Conservation (phyloP, 2,888 invertebrate species). For the Epistrophe grossulariae region DNA sequence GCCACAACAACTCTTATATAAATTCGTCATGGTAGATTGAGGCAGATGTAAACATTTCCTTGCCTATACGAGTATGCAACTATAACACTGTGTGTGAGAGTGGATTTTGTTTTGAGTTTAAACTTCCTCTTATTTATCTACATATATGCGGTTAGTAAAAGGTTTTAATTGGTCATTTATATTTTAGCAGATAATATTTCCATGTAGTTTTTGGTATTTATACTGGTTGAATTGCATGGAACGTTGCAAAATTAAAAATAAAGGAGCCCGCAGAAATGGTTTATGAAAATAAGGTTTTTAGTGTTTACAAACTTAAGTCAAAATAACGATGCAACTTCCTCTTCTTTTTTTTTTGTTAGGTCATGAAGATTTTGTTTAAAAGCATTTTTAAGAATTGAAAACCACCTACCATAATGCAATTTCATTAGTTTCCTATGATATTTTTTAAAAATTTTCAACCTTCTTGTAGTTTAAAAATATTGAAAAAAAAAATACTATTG, state of each 20-base stretch:
- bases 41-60: slow-evolving; percentile 9
- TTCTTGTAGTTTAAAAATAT: too few species aligned
- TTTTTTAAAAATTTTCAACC: too few species aligned
- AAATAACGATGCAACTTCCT: too few species aligned
- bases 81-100: too few species aligned
- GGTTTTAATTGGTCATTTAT: slow-evolving; percentile 65
- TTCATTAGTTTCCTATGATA: too few species aligned
- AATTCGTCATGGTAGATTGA: slow-evolving; percentile 54
- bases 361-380: too few species aligned
- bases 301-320: too few species aligned
- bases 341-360: too few species aligned
- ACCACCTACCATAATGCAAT: too few species aligned
- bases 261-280: not conserved
- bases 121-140: not conserved
- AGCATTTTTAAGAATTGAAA: too few species aligned
- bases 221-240: not conserved
- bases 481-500: too few species aligned
- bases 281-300: not conserved
- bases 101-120: not conserved
- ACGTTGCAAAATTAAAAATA: not conserved
- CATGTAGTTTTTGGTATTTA: not conserved
- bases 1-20: slow-evolving; percentile 28
- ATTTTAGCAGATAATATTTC: slow-evolving; percentile 39
- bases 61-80: too few species aligned
- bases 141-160: not conserved